Conservation (phyloP, 2,797 vertebrate genomes). For the Notamacropus eugenii region DNA sequence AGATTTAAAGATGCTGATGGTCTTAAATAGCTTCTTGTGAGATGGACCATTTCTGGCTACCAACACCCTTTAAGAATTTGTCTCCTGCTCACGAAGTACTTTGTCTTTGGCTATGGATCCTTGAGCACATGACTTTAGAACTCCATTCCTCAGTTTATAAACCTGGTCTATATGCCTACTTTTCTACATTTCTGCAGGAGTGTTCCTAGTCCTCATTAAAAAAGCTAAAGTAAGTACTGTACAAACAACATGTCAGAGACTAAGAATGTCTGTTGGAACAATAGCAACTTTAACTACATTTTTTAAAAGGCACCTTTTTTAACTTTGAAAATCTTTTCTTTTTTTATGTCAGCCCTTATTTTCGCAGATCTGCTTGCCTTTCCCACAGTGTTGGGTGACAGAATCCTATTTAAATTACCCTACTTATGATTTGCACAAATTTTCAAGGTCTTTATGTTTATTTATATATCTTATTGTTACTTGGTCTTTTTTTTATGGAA, state of each 20-base stretch:
- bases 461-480: neutral
- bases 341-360: constrained; percentile 63
- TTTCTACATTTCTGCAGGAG: neutral
- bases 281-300: constrained; percentile 70
- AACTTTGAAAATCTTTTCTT: constrained; percentile 66
- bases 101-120: neutral
- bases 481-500: constrained; percentile 13
- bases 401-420: constrained; percentile 72
- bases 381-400: constrained; percentile 37
- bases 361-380: constrained; percentile 61
- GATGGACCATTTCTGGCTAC: neutral
- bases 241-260: constrained; percentile 62
- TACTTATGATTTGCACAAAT: constrained; percentile 31
- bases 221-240: constrained; percentile 57
- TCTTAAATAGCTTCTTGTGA: neutral
- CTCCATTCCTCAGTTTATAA: neutral
- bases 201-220: constrained; percentile 62
- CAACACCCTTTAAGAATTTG: neutral
- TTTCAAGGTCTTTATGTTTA: neutral
- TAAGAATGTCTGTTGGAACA: constrained; percentile 66
- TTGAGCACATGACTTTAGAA: neutral
- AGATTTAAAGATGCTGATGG: neutral
- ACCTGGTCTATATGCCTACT: neutral
- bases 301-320: constrained; percentile 65
- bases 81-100: neutral